phyloP scores from a whole-genome alignment of 2,113 vertebrate genomes.

The Tachuris rubrigastra region DNA sequence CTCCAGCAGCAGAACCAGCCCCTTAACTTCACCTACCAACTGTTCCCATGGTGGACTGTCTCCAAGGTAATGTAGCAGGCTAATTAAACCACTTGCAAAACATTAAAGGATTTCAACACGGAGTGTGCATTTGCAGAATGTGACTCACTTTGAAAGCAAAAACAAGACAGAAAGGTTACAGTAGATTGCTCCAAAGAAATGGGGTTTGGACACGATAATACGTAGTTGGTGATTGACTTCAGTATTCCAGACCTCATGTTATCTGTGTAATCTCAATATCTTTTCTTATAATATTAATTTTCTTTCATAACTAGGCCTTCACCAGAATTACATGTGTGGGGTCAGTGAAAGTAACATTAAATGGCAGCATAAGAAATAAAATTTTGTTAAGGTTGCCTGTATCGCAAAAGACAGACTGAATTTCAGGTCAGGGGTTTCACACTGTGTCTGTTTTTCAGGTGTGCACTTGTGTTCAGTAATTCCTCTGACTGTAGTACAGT shows the following conservation, averaged over 20 bases:
- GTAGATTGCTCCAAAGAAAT: neutral
- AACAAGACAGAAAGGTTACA: neutral
- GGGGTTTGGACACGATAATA: neutral
- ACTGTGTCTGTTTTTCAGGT: neutral
- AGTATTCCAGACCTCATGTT: neutral
- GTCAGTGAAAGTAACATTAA: neutral
- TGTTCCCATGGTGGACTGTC: constrained; percentile 98
- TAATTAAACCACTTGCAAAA: constrained; percentile 54
- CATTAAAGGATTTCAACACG: constrained; percentile 7
- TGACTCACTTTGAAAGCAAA: constrained; percentile 25
- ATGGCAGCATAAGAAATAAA: neutral
- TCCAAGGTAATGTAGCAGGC: constrained; percentile 84
- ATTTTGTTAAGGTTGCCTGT: neutral
- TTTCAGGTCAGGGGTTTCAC: neutral
- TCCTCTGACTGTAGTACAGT: neutral
- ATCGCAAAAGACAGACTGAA: neutral
- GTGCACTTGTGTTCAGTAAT: neutral
- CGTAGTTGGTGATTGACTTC: neutral
- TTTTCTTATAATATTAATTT: neutral
- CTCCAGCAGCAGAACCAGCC: constrained; percentile 91
- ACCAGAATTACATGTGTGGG: neutral
- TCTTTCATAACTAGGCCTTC: neutral
- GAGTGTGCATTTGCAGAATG: neutral
- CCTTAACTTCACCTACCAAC: constrained; percentile 95
- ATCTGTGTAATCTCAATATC: neutral